phyloP scores from a whole-genome alignment of 2,113 vertebrate species.

The Hyla sarda region DNA sequence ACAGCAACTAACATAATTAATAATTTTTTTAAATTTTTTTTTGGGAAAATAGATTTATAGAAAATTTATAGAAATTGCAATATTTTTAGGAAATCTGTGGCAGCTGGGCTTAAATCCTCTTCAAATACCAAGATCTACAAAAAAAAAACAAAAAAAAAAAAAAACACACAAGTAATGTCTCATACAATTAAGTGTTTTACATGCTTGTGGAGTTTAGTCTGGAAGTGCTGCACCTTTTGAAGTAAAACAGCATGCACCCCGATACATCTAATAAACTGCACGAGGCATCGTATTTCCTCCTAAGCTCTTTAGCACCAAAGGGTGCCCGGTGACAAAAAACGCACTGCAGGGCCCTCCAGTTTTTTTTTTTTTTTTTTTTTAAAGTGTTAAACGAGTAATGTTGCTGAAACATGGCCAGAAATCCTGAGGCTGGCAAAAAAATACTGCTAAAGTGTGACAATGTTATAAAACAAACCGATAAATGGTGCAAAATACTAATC shows the following conservation, averaged over 20 bases:
- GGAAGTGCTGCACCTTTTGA: slow-evolving; percentile 71
- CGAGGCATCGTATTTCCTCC: slow-evolving; percentile 69
- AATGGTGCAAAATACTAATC: slow-evolving; percentile 84
- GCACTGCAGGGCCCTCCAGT: slow-evolving; percentile 38
- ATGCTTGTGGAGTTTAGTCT: slow-evolving; percentile 69
- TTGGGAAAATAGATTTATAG: too few species aligned
- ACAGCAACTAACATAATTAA: not conserved
- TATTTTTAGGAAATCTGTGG: not conserved
- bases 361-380: too few species aligned
- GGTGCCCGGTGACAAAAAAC: slow-evolving; percentile 22
- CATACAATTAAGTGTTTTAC: slow-evolving; percentile 74
- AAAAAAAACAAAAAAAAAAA: slow-evolving; percentile 48
- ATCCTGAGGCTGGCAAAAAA: slow-evolving; percentile 77
- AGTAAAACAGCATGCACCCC: slow-evolving; percentile 73
- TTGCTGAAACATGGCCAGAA: slow-evolving; percentile 71
- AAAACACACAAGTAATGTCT: slow-evolving; percentile 72
- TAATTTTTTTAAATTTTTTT: not conserved
- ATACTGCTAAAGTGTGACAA: slow-evolving; percentile 81
- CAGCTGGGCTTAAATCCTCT: slow-evolving; percentile 58
- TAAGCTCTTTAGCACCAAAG: slow-evolving; percentile 63
- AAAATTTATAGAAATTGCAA: not conserved
- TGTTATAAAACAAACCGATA: slow-evolving; percentile 80
- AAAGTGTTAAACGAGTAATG: slow-evolving; percentile 68
- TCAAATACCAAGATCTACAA: slow-evolving; percentile 63
- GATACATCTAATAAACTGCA: slow-evolving; percentile 70